phyloP scores from a whole-genome alignment of 1,140 invertebrate species.

The Drosophila sturtevanti region DNA sequence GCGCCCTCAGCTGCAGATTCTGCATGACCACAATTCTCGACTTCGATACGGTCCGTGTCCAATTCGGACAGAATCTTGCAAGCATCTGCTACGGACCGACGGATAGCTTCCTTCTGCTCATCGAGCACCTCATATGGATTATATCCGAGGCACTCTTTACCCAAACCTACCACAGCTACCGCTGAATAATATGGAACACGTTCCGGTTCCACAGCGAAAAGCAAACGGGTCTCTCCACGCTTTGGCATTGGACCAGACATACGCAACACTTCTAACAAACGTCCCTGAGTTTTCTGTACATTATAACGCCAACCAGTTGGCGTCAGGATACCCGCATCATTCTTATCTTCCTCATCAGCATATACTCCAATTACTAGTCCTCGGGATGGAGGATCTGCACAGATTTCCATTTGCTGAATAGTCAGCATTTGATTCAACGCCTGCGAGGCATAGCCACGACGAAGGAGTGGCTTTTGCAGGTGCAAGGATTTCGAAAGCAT shows the following conservation, averaged over 20 bases:
- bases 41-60: slow-evolving; percentile 86
- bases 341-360: slow-evolving; percentile 77
- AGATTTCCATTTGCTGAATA: slow-evolving; percentile 74
- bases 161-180: slow-evolving; percentile 88
- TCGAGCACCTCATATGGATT: slow-evolving; percentile 86
- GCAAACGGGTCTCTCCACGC: slow-evolving; percentile 67
- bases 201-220: slow-evolving; percentile 83
- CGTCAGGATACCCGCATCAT: slow-evolving; percentile 71
- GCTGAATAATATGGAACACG: slow-evolving; percentile 84
- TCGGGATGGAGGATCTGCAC: slow-evolving; percentile 75
- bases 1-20: slow-evolving; percentile 91
- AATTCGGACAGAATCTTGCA: slow-evolving; percentile 59
- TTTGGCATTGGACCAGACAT: slow-evolving; percentile 81
- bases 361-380: slow-evolving; percentile 76
- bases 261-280: slow-evolving; percentile 69
- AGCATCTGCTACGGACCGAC: slow-evolving; percentile 88
- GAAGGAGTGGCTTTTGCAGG: neutral
- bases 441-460: slow-evolving; percentile 57
- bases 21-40: slow-evolving; percentile 89
- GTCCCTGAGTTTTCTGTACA: slow-evolving; percentile 73
- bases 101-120: slow-evolving; percentile 88
- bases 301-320: slow-evolving; percentile 74
- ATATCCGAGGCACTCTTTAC: slow-evolving; percentile 85
- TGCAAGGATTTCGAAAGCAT: slow-evolving; percentile 10
- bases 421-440: slow-evolving; percentile 76